Conservation (phyloP, 2,888 invertebrate genomes). For the Serripes groenlandicus region DNA sequence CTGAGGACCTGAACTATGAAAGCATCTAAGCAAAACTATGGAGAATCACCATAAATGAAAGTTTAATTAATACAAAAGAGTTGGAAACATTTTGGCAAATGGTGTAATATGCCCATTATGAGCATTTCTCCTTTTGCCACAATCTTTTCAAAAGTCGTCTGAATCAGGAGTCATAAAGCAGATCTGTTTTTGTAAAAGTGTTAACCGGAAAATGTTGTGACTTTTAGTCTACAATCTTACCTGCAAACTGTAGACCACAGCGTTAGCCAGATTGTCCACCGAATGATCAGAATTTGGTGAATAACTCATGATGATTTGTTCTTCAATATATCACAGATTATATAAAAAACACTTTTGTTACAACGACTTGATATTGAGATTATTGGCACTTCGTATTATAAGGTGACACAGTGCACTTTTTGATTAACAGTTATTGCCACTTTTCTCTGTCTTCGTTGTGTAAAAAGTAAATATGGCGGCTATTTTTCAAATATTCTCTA, state of each 20-base stretch:
- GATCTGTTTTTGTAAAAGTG: background rate
- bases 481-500: background rate
- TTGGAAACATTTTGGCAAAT: background rate
- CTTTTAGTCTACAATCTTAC: too few relatives aligned
- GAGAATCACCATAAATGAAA: too few relatives aligned
- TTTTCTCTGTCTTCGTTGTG: background rate
- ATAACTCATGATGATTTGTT: conserved; percentile 6
- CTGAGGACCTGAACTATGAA: too few relatives aligned
- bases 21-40: too few relatives aligned
- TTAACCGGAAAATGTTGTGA: background rate
- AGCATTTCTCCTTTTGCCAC: background rate
- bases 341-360: background rate
- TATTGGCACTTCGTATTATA: background rate
- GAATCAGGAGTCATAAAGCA: background rate
- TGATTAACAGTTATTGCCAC: conserved; percentile 10
- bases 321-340: background rate
- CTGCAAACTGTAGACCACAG: conserved; percentile 62
- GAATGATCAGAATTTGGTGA: too few relatives aligned
- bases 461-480: background rate
- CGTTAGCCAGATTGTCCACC: conserved; percentile 46
- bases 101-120: background rate
- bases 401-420: conserved; percentile 13
- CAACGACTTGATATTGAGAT: background rate
- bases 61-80: too few relatives aligned
- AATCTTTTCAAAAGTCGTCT: background rate